These are phyloP conservation scores for Catalaphyllia jardinei DNA, from an alignment of 64 coral and sea anemone species.

Conservation along the genomic window DNA sequence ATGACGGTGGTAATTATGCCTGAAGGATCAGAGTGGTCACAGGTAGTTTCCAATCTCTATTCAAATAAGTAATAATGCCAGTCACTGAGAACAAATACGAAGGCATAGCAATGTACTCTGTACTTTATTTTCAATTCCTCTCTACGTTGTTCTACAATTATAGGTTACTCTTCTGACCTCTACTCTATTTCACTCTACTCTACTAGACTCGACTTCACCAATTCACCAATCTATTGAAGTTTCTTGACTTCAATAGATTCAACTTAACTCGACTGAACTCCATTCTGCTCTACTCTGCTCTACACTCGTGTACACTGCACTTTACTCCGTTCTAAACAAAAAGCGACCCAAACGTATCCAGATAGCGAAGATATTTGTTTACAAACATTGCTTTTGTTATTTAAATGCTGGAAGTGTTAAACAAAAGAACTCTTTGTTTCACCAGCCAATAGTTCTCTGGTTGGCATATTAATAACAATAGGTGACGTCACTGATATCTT, in stretches of 20 bases:
- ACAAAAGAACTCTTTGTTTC: too few relatives aligned
- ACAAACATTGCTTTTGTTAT: too few relatives aligned
- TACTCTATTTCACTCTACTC: not conserved
- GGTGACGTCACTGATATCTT: too few relatives aligned
- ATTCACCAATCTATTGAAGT: too few relatives aligned
- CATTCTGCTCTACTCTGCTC: not conserved
- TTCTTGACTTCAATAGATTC: not conserved
- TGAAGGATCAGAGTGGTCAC: not conserved
- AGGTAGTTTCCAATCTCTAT: not conserved
- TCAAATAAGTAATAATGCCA: not conserved
- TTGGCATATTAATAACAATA: too few relatives aligned
- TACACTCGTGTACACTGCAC: not conserved
- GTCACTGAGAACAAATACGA: too few relatives aligned
- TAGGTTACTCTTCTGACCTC: not conserved
- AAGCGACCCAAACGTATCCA: too few relatives aligned
- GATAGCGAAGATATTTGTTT: too few relatives aligned
- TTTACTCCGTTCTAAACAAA: not conserved
- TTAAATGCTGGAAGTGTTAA: too few relatives aligned
- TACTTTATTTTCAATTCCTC: not conserved
- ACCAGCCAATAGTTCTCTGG: too few relatives aligned
- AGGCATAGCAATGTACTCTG: not conserved
- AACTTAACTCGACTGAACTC: not conserved
- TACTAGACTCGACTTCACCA: not conserved
- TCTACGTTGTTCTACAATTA: not conserved
- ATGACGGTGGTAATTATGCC: constrained; percentile 30